These are phyloP conservation scores for Paradoxurus hermaphroditus DNA, from an alignment of 2,113 vertebrate genomes.

Conservation along the genomic window DNA sequence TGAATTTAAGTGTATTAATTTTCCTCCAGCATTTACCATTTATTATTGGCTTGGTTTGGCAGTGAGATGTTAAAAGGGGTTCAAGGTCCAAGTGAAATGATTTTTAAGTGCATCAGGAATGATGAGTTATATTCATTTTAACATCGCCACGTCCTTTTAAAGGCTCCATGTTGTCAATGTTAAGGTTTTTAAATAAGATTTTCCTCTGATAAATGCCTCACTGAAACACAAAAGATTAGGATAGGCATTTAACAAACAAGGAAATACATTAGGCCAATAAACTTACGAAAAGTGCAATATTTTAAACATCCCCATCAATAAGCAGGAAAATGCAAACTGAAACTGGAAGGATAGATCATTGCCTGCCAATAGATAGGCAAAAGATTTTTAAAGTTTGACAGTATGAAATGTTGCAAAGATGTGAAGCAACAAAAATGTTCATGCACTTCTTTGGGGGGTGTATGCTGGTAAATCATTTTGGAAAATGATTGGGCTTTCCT, in stretches of 20 bases:
- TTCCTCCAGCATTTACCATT: constrained; percentile 49
- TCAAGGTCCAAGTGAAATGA: constrained; percentile 56
- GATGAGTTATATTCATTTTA: constrained; percentile 71
- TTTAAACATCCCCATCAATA: constrained; percentile 33
- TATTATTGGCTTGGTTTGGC: constrained; percentile 57
- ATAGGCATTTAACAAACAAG: constrained; percentile 51
- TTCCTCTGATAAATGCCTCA: constrained; percentile 56
- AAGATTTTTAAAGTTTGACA: neutral
- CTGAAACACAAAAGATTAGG: constrained; percentile 14
- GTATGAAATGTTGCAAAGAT: neutral
- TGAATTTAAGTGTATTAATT: constrained; percentile 70
- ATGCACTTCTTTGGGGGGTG: neutral
- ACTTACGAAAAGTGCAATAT: neutral
- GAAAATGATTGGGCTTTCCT: neutral
- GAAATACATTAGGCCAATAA: neutral
- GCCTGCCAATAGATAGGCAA: neutral
- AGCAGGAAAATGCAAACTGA: constrained; percentile 8
- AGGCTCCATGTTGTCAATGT: constrained; percentile 15
- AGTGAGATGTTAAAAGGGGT: constrained; percentile 64
- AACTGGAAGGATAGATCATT: neutral
- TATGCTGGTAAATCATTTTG: neutral
- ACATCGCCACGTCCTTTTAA: constrained; percentile 56
- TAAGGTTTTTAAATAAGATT: constrained; percentile 68
- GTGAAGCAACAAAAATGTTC: neutral
- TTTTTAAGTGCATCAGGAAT: constrained; percentile 66